phyloP scores from a whole-genome alignment of 2,888 invertebrate species.

The Lissocephala sabroskyi region DNA sequence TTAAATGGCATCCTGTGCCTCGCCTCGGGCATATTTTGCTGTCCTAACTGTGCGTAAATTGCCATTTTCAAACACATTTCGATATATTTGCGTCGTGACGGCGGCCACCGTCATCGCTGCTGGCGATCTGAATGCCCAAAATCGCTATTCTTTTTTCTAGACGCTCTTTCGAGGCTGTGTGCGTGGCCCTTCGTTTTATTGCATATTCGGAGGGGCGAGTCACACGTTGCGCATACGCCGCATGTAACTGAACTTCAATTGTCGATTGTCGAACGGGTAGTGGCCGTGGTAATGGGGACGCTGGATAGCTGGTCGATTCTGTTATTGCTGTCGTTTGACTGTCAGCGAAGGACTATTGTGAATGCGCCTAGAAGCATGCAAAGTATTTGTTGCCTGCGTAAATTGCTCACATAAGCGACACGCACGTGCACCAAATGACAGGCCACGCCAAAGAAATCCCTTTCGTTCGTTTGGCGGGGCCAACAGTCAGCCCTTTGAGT shows the following conservation, averaged over 20 bases:
- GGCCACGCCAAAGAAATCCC: too few relatives aligned
- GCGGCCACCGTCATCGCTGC: too few relatives aligned
- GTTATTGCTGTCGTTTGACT: constrained; percentile 53
- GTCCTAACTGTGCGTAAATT: constrained; percentile 57
- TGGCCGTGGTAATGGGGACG: neutral
- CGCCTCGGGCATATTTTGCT: constrained; percentile 52
- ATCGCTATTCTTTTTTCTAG: too few relatives aligned
- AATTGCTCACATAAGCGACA: constrained; percentile 28
- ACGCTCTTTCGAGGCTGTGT: too few relatives aligned
- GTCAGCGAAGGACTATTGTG: constrained; percentile 20
- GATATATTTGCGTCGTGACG: constrained; percentile 23
- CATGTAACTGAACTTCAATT: constrained; percentile 37
- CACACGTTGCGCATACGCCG: constrained; percentile 44
- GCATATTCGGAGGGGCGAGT: too few relatives aligned
- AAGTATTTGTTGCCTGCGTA: constrained; percentile 37
- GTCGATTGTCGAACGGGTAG: constrained; percentile 24
- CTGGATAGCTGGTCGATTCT: constrained; percentile 17
- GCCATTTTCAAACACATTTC: constrained; percentile 60
- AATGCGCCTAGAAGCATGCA: constrained; percentile 32
- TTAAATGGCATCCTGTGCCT: constrained; percentile 13
- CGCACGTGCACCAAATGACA: constrained; percentile 46
- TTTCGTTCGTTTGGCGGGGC: too few relatives aligned
- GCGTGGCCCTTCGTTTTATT: constrained; percentile 25
- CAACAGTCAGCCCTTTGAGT: too few relatives aligned
- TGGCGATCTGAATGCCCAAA: too few relatives aligned